A percentile compares a stretch with the other conserved stretches of the same genome.
These are phyloP conservation scores for Pluvianellus socialis DNA, from an alignment of 2,113 vertebrate species.

Conservation along the genomic window DNA sequence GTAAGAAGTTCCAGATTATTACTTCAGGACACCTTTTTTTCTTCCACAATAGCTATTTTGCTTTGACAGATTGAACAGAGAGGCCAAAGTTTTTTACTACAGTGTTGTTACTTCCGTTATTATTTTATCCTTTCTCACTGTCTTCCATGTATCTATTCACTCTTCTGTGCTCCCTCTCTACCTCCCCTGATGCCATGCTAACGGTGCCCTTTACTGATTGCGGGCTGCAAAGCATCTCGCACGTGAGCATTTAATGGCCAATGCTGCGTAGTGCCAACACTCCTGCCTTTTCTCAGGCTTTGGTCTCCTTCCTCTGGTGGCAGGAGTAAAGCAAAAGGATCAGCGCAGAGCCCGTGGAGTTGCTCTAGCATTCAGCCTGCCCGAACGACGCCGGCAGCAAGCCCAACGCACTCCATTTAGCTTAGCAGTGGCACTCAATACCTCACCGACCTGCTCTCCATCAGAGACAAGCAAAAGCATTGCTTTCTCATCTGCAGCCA, in stretches of 20 bases:
- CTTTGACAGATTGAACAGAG: not conserved
- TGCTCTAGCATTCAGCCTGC: not conserved
- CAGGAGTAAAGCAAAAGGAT: not conserved
- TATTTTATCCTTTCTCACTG: not conserved
- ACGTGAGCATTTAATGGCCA: not conserved
- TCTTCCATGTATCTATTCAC: not conserved
- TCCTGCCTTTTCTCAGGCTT: constrained; percentile 20
- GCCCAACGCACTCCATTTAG: rapidly evolving
- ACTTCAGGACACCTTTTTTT: not conserved
- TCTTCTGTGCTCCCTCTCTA: not conserved
- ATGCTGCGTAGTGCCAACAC: not conserved
- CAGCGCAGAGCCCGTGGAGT: not conserved
- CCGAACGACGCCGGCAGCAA: rapidly evolving
- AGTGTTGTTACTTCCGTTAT: not conserved
- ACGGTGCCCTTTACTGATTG: not conserved
- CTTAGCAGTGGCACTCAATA: not conserved
- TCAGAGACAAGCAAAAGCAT: not conserved
- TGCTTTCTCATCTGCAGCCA: not conserved
- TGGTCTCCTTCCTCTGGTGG: not conserved
- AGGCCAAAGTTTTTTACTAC: constrained; percentile 40
- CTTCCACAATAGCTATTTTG: not conserved
- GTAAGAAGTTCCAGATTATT: not conserved
- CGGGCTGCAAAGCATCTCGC: rapidly evolving
- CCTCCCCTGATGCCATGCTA: not conserved
- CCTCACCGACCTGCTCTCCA: not conserved